Percentiles rank a stretch among this genome's conserved stretches.
Conservation (phyloP, 1,140 invertebrate species). For the Marisa cornuarietis region DNA sequence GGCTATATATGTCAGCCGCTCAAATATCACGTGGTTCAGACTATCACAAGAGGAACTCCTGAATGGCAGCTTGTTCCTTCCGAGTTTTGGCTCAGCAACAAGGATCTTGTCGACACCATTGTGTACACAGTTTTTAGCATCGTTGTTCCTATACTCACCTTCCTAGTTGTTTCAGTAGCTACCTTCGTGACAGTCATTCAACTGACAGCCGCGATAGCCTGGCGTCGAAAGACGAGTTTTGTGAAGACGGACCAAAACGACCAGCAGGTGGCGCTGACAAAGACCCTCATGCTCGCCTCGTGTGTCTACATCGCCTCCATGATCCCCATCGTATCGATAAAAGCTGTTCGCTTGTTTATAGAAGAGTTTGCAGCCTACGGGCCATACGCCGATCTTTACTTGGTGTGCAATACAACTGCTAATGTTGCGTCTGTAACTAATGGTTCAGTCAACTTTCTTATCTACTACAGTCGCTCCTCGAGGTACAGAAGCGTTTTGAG, state of each 20-base stretch:
- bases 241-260: no score
- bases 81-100: no score
- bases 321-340: neutral
- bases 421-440: no score
- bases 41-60: no score
- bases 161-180: slow-evolving; percentile 2
- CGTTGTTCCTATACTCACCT: neutral
- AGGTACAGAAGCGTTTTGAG: no score
- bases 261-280: neutral
- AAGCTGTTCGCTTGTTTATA: neutral
- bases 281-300: neutral
- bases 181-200: neutral
- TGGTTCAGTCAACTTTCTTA: no score
- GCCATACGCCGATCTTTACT: neutral
- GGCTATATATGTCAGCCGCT: no score
- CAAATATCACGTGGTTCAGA: no score
- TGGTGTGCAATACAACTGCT: neutral
- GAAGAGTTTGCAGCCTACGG: neutral
- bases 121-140: neutral
- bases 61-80: no score
- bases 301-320: neutral
- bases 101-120: no score
- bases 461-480: no score
- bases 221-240: no score
- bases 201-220: neutral